Base-by-base conservation (phyloP, 1,140 invertebrate genomes). In the Eupeodes corollae region DNA sequence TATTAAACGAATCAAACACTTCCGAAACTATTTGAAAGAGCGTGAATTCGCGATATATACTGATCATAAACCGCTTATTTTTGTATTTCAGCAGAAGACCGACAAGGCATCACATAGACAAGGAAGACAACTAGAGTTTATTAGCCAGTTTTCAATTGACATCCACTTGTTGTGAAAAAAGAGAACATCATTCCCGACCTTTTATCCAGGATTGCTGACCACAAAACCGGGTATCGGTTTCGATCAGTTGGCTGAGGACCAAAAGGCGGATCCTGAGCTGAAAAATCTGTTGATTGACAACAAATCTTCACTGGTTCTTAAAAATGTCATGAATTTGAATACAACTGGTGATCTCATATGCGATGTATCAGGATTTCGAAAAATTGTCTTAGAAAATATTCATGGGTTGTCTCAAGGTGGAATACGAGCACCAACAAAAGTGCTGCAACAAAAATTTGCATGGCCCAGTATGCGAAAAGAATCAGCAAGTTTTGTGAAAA, bases 141-240 rank as follows among this genome's bases (percentile, higher is more conserved):
- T 73, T 13, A 46, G 56, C 0, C 64, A 70, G 50, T 70, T 64
- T 48, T 59, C 61, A 0, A 67, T 58, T 0, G 50, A 66, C 31
- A 64, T 72, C 33, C 19, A 48, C 13, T 56, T 46, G 51, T 73
- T 14, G 15, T 51, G 0, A 68, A 70, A 9, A 44, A 51, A 1
- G 45, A 59, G 3, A 72, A 73, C 43, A 43, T 55, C 1, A 53
- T 63, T 2, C 62, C 67, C 1, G 65, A 68, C 44, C 46, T 57
- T 0, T 48, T 68, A 1, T 64, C 61, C 1, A 48, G 67, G 6
- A 49, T 66, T 19, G n/a, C n/a, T n/a, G n/a, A n/a, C n/a, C n/a
- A n/a, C 47, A 53, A 44, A 26, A 32, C 6, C n/a, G n/a, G n/a
- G n/a, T n/a, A n/a, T 31, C 9, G 19, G 21, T 15, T 33, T 34